phyloP scores from a whole-genome alignment of 2,113 vertebrate species.

The Trogon surrucura region DNA sequence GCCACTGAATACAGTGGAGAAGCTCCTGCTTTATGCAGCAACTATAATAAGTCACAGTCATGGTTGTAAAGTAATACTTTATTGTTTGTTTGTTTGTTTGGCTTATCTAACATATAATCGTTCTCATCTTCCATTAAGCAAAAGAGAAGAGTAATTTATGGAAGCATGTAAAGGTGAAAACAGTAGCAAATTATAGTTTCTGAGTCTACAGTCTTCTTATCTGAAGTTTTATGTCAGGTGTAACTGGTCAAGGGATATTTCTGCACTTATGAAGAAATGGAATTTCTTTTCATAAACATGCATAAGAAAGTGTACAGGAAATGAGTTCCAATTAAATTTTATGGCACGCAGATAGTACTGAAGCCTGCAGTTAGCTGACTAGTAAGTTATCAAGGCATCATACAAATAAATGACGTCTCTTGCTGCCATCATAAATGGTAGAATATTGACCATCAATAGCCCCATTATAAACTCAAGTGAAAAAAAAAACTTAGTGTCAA shows the following conservation, averaged over 20 bases:
- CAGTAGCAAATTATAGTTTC: background rate
- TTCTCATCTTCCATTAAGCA: background rate
- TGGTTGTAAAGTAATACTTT: background rate
- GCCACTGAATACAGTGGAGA: background rate
- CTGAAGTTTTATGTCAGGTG: background rate
- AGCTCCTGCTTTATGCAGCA: background rate
- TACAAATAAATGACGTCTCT: background rate
- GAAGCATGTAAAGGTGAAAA: background rate
- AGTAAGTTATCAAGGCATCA: conserved; percentile 7
- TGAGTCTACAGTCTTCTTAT: background rate
- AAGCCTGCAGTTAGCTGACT: background rate
- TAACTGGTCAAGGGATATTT: background rate
- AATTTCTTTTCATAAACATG: background rate
- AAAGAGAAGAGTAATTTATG: background rate
- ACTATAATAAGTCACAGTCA: background rate
- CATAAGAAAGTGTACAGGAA: conserved; percentile 28
- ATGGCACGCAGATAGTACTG: background rate
- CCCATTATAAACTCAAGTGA: accelerated
- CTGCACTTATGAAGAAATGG: background rate
- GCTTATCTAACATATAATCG: background rate
- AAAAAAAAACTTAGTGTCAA: background rate
- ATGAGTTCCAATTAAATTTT: conserved; percentile 31
- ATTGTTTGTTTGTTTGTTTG: background rate
- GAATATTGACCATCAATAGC: background rate
- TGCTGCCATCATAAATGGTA: background rate